These are phyloP conservation scores for Petrocephalus zakoni DNA, from an alignment of 2,113 vertebrate species.

Conservation along the genomic window DNA sequence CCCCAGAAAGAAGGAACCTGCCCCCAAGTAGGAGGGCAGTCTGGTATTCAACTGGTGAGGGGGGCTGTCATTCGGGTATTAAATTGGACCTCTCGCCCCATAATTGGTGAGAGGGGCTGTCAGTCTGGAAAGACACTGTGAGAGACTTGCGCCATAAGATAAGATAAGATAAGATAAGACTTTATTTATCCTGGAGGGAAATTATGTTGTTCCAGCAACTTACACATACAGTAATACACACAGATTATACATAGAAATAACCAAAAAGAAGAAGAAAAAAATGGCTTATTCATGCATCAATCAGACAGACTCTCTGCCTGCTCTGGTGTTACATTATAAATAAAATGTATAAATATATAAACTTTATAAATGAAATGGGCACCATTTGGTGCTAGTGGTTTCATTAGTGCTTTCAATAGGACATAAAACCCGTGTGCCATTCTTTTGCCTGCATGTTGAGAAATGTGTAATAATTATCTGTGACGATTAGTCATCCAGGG, in stretches of 20 bases:
- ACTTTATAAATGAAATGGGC: no score
- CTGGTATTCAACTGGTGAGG: no score
- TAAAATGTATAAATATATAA: background rate
- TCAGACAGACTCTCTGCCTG: background rate
- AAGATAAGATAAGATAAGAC: no score
- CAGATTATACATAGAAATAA: no score
- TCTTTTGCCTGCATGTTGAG: background rate
- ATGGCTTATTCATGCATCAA: background rate
- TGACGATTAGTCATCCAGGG: background rate
- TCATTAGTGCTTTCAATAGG: background rate
- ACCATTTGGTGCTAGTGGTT: background rate
- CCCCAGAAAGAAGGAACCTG: background rate
- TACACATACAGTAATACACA: no score
- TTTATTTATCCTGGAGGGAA: no score
- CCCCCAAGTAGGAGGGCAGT: background rate
- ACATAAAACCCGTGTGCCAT: background rate
- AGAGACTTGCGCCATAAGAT: background rate
- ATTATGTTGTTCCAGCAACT: no score
- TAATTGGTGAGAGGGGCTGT: background rate
- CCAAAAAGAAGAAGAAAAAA: no score
- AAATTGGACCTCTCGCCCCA: background rate
- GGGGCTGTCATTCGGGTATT: no score
- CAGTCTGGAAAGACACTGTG: background rate
- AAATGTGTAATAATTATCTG: background rate
- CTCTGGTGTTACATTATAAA: background rate